Base-by-base conservation (phyloP, 1,140 invertebrate species). In the Cotesia vestalis region DNA sequence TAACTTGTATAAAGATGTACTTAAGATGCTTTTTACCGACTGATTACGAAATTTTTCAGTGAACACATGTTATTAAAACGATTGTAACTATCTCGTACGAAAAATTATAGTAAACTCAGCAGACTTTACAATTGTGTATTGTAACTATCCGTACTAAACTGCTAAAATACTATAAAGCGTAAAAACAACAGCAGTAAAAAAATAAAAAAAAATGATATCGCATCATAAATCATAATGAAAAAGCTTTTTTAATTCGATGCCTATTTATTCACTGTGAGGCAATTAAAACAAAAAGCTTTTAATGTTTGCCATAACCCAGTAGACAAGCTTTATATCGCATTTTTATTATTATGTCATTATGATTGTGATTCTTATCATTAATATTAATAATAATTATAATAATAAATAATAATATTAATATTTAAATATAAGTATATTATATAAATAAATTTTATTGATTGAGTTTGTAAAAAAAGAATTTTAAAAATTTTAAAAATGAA, bases 391-490 rank as follows among this genome's bases (percentile, higher is more conserved):
- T 40, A 8, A 40, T 40, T 8, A 40, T 40, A 1, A 40, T 40
- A 3, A 40, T 40, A 52, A 52, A 52, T 12, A 52, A 52, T 52
- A 52, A 4, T 14, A 55, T 14, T 57, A 57, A 4, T 14, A 57
- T 57, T 14, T 17, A 17, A 57, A 57, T 57, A 46, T 46, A 46
- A 46, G 38, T 12, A 36, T 63, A 46, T 66, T 27, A 27, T 27
- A 27, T 27, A 27, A 66, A 66, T 17, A 9, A 52, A 17, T 4
- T 46, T 66, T 66, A 53, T 20, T n/a, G 20, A 27, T 66, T 66
- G 40, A 11, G 63, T 66, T 66, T 66, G 63, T 66, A 66, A 66
- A 66, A 66, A 66, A 52, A 66, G 9, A 52, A 66, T 12, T 46
- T 20, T 46, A 8, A 51, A 66, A 66, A 52, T 40, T 27, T 27